phyloP scores from a whole-genome alignment of 2,888 invertebrate species.

The Baccha elongata region DNA sequence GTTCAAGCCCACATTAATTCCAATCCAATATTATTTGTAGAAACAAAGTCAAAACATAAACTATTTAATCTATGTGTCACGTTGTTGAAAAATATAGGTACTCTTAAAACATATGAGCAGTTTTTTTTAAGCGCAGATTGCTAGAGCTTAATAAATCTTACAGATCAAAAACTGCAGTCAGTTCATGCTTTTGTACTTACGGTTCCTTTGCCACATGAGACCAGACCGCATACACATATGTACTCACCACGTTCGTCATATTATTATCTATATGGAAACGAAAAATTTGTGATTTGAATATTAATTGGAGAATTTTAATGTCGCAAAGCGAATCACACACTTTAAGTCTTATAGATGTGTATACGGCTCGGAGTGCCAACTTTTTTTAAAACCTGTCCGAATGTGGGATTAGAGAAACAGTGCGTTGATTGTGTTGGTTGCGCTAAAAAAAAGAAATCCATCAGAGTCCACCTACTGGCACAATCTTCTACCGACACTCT shows the following conservation, averaged over 20 bases:
- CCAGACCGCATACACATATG: neutral
- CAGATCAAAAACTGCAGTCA: neutral
- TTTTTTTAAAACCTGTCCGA: conserved; percentile 25
- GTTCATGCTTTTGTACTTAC: conserved; percentile 24
- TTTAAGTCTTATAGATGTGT: neutral
- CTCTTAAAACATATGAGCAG: conserved; percentile 2
- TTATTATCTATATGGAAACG: conserved; percentile 11
- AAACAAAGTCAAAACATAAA: neutral
- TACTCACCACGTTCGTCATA: conserved; percentile 22
- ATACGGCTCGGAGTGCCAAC: conserved; percentile 13
- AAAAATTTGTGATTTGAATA: conserved; percentile 43
- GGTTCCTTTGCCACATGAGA: conserved; percentile 1
- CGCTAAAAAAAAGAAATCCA: conserved; percentile 51
- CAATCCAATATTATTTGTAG: too few species aligned
- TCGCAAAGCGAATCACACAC: conserved; percentile 5
- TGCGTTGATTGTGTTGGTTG: conserved; percentile 2
- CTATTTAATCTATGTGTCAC: neutral
- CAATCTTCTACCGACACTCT: neutral
- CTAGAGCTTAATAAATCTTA: conserved; percentile 13
- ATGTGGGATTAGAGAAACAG: conserved; percentile 17
- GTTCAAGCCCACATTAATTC: neutral
- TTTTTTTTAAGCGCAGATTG: neutral
- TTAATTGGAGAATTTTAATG: conserved; percentile 16
- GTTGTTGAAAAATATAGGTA: conserved; percentile 14
- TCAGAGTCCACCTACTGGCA: conserved; percentile 55